Base-by-base conservation (phyloP, 2,113 vertebrate genomes). In the Dissostichus mawsoni region DNA sequence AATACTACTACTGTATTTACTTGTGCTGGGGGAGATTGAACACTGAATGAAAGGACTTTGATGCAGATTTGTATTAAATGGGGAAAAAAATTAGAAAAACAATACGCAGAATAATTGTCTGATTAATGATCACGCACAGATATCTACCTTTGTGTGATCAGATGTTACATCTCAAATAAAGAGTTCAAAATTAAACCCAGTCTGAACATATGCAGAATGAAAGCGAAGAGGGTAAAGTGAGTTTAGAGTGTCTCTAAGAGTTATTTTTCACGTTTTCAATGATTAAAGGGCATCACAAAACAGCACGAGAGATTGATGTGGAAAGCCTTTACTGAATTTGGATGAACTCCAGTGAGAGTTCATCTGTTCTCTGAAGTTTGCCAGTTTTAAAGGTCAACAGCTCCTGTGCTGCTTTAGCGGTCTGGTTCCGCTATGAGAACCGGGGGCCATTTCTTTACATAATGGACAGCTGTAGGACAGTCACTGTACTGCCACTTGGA, bases 391-490 rank as follows among this genome's bases (percentile, higher is more conserved):
- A 90, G 84, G 90, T 89, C 83, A 82, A 7, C 63, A 9, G 64
- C 74, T 87, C 58, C 62, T 18, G 44, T 23, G 74, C 75, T 52
- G 68, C 62, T 64, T 67, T 36, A 53, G 75, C 20, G 47, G 55
- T 50, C 59, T 9, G 20, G 33, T 20, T 75, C 74, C 41, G 36
- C 64, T 52, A 56, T 70, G 47, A 47, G 67, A 64, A 63, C 17
- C 2, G 44, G 69, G 66, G 81, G 79, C 79, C 73, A 77, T 87
- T 86, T 77, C 81, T 85, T 76, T 83, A 56, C 76, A 68, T 70
- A 86, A 90, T 51, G 69, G 87, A 91, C 87, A 84, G 79, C 87
- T 76, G 79, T 81, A 87, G 86, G 82, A 90, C 78, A 58, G 63
- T 63, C 56, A 10, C 73, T 33, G 81, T 56, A 14, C 58, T 62